A percentile compares a stretch with the other conserved stretches of the same genome.
Evolutionary conservation across 2,113 vertebrate species (phyloP).

Genomic region (Ophiodon elongatus): DNA sequence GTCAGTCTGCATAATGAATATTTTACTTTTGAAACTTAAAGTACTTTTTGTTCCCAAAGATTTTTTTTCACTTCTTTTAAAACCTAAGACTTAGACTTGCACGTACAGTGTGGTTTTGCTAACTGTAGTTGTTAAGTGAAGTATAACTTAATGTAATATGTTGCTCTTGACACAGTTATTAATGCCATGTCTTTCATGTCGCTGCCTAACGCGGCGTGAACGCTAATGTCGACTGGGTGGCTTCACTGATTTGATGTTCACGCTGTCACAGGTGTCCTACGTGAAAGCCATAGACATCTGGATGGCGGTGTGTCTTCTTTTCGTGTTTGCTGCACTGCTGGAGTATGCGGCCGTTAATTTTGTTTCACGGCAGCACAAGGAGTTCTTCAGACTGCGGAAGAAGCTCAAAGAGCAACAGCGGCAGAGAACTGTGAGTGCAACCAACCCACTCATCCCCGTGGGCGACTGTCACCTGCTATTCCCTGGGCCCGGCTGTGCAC

Average conservation of each 20-base stretch:
- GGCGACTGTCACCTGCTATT: slow-evolving; percentile 79
- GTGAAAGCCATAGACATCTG: slow-evolving; percentile 98
- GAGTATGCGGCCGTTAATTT: slow-evolving; percentile 97
- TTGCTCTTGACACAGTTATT: neutral
- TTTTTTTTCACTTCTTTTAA: too few relatives aligned
- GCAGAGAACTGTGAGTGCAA: slow-evolving; percentile 87
- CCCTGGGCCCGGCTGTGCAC: slow-evolving; percentile 57
- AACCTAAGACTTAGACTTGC: neutral
- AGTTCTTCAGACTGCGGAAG: slow-evolving; percentile 90
- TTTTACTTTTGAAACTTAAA: neutral
- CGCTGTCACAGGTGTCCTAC: slow-evolving; percentile 89
- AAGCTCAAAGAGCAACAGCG: slow-evolving; percentile 84
- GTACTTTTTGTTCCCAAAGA: neutral
- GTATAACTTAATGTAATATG: neutral
- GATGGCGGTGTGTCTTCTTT: slow-evolving; percentile 97
- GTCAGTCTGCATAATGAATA: too few relatives aligned
- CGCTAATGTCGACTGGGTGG: neutral
- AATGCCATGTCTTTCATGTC: neutral
- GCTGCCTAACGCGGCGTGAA: neutral
- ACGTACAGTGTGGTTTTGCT: neutral
- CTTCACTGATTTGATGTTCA: neutral
- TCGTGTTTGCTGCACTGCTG: slow-evolving; percentile 92
- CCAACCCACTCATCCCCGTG: slow-evolving; percentile 50
- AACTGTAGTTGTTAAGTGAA: neutral
- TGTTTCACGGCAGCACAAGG: slow-evolving; percentile 94